Base-by-base conservation (phyloP, 2,888 invertebrate genomes). In the Diplazon laetatorius region DNA sequence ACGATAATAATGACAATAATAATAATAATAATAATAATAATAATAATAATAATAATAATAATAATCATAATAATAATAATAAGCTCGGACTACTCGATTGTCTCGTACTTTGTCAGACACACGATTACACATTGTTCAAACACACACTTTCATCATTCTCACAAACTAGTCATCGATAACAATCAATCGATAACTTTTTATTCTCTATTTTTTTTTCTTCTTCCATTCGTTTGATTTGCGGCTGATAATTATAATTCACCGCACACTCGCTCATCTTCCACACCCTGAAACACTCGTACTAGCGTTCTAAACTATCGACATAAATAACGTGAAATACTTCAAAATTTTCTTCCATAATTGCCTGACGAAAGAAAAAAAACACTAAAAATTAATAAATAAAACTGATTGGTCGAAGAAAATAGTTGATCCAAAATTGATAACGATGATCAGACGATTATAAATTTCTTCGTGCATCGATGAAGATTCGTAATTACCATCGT, bases 271-370 rank as follows among this genome's bases (percentile, higher is more conserved):
- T 59, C 65, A 42, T n/a, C n/a, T 35, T 62, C 55, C 42, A 37
- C 10, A 59, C 18, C 5, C 59, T 30, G 50, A 57, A 10, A 25
- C 57, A 66, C 18, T 66, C 39, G 25, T 16, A 37, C 65, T 57
- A 25, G 4, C 55, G 59, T 20, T 18, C 44, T 46, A 74, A 55
- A 72, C 66, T 72, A 55, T 55, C 30, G 48, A 71, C 65, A 52
- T 69, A 74, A 66, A 74, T 66, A 66, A 66, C 59, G 42, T 70
- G 59, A 69, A 73, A 69, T 73, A 69, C 55, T 73, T 62, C 10
- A 57, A 37, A 22, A 30, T 71, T 48, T 16, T 60, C 35, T 50
- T n/a, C 22, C 25, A 12, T 55, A 42, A 30, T 50, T 22, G 12
- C 3, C 22, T 22, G 50, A 22, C 50, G 30, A 30, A 5, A 6